Evolutionary conservation across 2,888 invertebrate species (phyloP).

Genomic region (Gymnocheta viridis): DNA sequence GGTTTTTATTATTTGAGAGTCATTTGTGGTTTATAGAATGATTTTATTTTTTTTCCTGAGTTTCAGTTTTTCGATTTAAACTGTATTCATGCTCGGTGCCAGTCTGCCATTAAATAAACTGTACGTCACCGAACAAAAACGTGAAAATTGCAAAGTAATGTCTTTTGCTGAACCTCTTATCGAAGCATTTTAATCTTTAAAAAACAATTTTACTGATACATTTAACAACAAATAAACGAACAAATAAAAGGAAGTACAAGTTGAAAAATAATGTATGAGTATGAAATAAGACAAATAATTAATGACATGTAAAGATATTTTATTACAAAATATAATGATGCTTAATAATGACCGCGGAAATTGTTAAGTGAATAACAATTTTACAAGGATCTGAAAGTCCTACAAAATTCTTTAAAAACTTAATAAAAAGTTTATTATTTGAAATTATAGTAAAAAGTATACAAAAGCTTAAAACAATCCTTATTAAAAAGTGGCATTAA

Average conservation of each 20-base stretch:
- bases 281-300: conserved; percentile 30
- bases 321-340: conserved; percentile 15
- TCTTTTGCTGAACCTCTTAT: conserved; percentile 61
- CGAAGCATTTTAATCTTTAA: conserved; percentile 58
- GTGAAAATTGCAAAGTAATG: conserved; percentile 68
- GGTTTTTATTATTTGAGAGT: conserved; percentile 42
- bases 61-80: conserved; percentile 10
- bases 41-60: conserved; percentile 3
- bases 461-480: too few species aligned
- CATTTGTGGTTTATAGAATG: conserved; percentile 59
- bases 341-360: background rate
- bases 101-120: conserved; percentile 42
- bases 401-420: too few species aligned
- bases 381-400: too few species aligned
- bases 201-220: conserved; percentile 62
- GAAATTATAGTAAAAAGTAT: too few species aligned
- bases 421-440: too few species aligned
- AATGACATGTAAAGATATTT: conserved; percentile 53
- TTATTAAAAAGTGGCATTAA: too few species aligned
- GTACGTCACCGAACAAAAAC: conserved; percentile 37
- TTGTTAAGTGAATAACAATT: background rate
- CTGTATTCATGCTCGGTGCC: conserved; percentile 31
- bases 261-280: conserved; percentile 9
- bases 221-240: conserved; percentile 37
- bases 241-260: background rate